Conservation (phyloP, 2,888 invertebrate genomes). For the Calameuta filiformis region DNA sequence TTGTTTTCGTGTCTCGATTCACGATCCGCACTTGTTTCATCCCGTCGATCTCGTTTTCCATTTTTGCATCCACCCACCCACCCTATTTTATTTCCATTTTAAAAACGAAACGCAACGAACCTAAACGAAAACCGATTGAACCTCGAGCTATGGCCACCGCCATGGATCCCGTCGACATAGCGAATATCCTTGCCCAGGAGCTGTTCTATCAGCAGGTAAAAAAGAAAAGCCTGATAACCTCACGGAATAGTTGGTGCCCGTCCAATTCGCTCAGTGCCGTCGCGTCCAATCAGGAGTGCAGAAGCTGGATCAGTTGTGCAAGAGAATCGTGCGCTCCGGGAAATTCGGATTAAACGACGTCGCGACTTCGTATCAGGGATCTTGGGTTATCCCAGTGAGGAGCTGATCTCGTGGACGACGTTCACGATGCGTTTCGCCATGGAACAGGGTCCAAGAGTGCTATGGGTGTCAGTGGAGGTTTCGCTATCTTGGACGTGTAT, state of each 20-base stretch:
- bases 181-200: slow-evolving; percentile 86
- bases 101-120: slow-evolving; percentile 29
- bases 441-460: background rate
- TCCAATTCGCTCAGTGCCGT: no score
- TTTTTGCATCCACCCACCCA: background rate
- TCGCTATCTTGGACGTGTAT: background rate
- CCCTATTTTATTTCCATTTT: slow-evolving; percentile 3
- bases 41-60: background rate
- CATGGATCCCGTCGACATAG: slow-evolving; percentile 87
- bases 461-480: background rate
- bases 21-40: background rate
- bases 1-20: background rate
- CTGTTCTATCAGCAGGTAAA: slow-evolving; percentile 85
- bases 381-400: no score
- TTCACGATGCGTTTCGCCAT: no score
- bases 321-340: no score
- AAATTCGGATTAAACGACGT: no score
- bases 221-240: background rate
- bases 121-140: slow-evolving; percentile 27
- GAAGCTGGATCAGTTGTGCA: no score
- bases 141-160: slow-evolving; percentile 50
- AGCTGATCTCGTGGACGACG: no score
- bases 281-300: no score
- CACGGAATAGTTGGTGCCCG: background rate
- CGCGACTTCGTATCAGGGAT: no score